Base-by-base conservation (phyloP, 2,113 vertebrate genomes). In the Prietella phreatophila region DNA sequence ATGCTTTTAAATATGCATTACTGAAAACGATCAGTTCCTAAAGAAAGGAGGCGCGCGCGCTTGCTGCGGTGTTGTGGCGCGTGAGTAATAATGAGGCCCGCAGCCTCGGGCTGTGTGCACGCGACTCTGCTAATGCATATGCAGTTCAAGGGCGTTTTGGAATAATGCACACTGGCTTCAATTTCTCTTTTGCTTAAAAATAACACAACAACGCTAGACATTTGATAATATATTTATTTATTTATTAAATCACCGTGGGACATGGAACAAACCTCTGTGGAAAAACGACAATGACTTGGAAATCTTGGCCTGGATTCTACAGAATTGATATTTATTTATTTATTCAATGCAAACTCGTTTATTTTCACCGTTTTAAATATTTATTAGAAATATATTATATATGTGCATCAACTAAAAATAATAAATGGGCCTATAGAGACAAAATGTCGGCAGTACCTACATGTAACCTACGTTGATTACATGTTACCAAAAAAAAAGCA, bases 61-160 rank as follows among this genome's bases (percentile, higher is more conserved):
- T 56, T 91, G 92, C 93, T 82, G 85, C 92, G 86, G 92, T 93
- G 94, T 95, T 94, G 93, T 93, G 93, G 95, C 94, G 95, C 94
- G 94, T 89, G 88, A 88, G 94, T 94, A 95, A 95, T 95, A 95
- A 96, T 94, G 94, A 95, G 94, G 92, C 93, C 92, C 63, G 90
- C 90, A 89, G 95, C 95, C 95, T 93, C 90, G 93, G 95, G 93
- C 91, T 92, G 89, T 93, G 92, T 84, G 85, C 80, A 82, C 80
- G 80, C 80, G 65, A 69, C 88, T 83, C 30, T 83, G 87, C 87
- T 93, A 91, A 94, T 93, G 93, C 93, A 91, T 75, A 79, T 89
- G 90, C 82, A 73, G 85, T 89, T 90, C 90, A 90, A 90, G 90
- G 90, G 88, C 90, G 67, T 87, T 85, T 89, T 83, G 88, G 87